phyloP scores from a whole-genome alignment of 2,797 vertebrate species.

The Odontamblyopus lacepedii region DNA sequence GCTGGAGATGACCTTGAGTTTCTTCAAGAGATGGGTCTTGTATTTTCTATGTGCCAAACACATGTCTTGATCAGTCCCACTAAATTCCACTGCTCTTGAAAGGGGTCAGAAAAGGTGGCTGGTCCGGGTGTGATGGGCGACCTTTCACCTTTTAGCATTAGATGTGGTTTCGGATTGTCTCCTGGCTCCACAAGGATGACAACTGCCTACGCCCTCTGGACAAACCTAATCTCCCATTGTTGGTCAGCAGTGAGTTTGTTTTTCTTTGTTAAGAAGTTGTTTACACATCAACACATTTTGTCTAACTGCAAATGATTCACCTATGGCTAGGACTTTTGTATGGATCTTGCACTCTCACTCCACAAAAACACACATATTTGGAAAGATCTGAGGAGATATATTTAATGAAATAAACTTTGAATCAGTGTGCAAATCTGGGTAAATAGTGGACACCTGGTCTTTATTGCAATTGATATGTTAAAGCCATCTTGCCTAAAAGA shows the following conservation, averaged over 20 bases:
- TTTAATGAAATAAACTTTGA: background rate
- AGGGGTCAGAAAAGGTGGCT: conserved; percentile 54
- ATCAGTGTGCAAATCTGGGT: no score
- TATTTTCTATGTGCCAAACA: conserved; percentile 3
- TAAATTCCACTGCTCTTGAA: conserved; percentile 51
- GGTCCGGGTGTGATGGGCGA: conserved; percentile 47
- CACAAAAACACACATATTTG: background rate
- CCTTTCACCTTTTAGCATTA: conserved; percentile 54
- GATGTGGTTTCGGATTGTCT: conserved; percentile 46
- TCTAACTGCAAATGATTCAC: background rate
- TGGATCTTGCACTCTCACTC: background rate
- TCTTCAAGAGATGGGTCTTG: conserved; percentile 34
- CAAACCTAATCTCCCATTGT: conserved; percentile 42
- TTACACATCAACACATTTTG: conserved; percentile 4
- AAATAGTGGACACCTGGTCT: no score
- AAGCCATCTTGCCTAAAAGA: background rate
- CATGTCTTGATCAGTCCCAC: conserved; percentile 32
- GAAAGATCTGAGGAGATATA: background rate
- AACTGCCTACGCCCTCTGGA: conserved; percentile 33
- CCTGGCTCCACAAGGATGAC: conserved; percentile 58
- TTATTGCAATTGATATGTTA: background rate
- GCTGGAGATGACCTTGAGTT: conserved; percentile 66
- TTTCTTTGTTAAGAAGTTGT: conserved; percentile 36
- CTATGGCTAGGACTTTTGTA: background rate
- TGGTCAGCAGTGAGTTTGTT: conserved; percentile 30